Percentiles rank a stretch among this genome's conserved stretches.
Evolutionary conservation across 2,113 vertebrate genomes (phyloP).

Genomic region (Martes martes): DNA sequence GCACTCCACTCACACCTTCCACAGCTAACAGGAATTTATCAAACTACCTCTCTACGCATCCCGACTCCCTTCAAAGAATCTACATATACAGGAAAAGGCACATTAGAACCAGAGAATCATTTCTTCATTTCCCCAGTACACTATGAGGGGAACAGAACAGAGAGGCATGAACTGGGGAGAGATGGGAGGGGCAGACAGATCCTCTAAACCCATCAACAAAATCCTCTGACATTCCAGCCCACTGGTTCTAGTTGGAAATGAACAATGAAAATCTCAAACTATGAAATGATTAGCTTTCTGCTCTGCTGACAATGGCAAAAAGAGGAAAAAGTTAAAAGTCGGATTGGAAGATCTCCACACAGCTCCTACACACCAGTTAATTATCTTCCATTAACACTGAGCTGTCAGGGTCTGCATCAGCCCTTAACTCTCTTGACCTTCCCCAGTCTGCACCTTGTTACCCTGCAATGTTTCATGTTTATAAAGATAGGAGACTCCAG

Average conservation of each 20-base stretch:
- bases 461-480: constrained; percentile 66
- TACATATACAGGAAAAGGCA: not conserved
- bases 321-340: constrained; percentile 63
- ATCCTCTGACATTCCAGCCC: not conserved
- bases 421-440: constrained; percentile 74
- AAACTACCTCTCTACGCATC: not conserved
- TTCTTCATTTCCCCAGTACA: not conserved
- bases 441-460: constrained; percentile 73
- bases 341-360: constrained; percentile 55
- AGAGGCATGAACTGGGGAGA: not conserved
- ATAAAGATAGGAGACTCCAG: constrained; percentile 75
- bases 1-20: not conserved
- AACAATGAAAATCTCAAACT: constrained; percentile 40
- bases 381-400: constrained; percentile 70
- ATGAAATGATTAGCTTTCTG: constrained; percentile 31
- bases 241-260: constrained; percentile 4
- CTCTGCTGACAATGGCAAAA: constrained; percentile 64
- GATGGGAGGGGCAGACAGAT: not conserved
- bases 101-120: not conserved
- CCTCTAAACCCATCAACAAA: not conserved
- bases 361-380: constrained; percentile 67
- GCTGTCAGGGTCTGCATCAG: constrained; percentile 74
- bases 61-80: not conserved
- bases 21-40: not conserved
- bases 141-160: not conserved